Conservation (phyloP, 2,113 vertebrate genomes). For the Chloropsis cyanopogon region DNA sequence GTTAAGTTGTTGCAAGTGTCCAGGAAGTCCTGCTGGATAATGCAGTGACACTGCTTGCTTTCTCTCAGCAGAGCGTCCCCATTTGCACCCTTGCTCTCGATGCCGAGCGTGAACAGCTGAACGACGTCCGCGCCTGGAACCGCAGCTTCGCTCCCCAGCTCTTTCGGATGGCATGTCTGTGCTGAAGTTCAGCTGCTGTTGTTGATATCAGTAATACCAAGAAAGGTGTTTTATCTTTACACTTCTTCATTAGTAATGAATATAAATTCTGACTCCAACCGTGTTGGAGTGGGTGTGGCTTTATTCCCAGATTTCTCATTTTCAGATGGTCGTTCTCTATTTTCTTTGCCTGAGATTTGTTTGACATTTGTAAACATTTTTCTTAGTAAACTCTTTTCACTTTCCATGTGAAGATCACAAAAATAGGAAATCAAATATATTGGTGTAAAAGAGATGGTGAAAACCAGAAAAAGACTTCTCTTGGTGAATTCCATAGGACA, state of each 20-base stretch:
- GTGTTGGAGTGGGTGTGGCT: neutral
- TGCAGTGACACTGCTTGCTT: neutral
- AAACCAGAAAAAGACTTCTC: neutral
- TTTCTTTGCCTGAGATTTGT: neutral
- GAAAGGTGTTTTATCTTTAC: neutral
- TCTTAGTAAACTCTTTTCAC: neutral
- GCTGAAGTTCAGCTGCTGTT: neutral
- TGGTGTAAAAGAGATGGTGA: neutral
- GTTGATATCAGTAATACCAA: neutral
- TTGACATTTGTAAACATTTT: neutral
- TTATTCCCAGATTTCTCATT: neutral
- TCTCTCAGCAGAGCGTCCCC: neutral
- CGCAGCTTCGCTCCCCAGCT: neutral
- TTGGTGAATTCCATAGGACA: neutral
- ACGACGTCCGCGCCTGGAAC: neutral
- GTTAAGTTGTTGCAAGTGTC: constrained; percentile 14
- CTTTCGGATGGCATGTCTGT: neutral
- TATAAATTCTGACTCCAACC: neutral
- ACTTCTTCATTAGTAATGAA: constrained; percentile 15
- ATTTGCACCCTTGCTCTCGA: neutral
- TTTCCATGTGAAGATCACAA: neutral
- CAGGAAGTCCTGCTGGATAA: constrained; percentile 35
- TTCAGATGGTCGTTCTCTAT: neutral
- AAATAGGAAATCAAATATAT: neutral
- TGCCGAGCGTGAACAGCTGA: neutral